Evolutionary conservation across 2,113 vertebrate genomes (phyloP), one percentile per base, ranked within the genome.

Genomic region (Elgaria multicarinata): DNA sequence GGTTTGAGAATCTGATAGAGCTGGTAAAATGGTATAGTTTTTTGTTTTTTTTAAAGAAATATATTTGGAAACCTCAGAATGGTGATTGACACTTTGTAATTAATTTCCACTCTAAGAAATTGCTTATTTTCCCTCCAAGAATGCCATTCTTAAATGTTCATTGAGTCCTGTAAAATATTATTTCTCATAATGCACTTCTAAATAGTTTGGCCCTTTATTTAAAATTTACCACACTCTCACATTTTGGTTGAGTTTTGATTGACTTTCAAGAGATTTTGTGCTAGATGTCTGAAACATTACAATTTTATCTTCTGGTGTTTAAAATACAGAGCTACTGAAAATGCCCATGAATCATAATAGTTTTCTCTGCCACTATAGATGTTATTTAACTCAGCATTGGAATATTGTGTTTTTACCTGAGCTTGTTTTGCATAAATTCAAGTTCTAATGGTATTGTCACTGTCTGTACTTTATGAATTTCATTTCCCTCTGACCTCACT

Each of bases 221-320:
- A 72, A 90, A 87, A 92, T 85, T 55, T 93, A 71, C 2, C 4
- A 81, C 55, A 85, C 75, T 28, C 22, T 89, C 75, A 74, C 36
- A 87, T 75, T 75, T n/a, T 75, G 66, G 74, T 64, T 66, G 89
- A 90, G 85, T 13, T 83, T 53, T 83, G 69, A 31, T 1, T 14
- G 90, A 84, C n/a, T 88, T 93, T 89, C 39, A 89, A 79, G 74
- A 90, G 22, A 46, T 36, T 36, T 18, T 33, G 77, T 79, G 79
- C 55, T 42, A 82, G 86, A 33, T 67, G 64, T 50, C 8, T 7
- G 22, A 42, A 9, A 2, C 50, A n/a, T 66, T 85, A 82, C 33
- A 44, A 76, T 18, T 39, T 16, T 5, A 74, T 89, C 66, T 86
- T 58, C 6, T 87, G 76, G 72, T 86, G 55, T 87, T 80, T 84